Percentiles rank a stretch among this genome's conserved stretches.
Conservation (phyloP, 2,797 vertebrate genomes). For the Megaceryle alcyon region DNA sequence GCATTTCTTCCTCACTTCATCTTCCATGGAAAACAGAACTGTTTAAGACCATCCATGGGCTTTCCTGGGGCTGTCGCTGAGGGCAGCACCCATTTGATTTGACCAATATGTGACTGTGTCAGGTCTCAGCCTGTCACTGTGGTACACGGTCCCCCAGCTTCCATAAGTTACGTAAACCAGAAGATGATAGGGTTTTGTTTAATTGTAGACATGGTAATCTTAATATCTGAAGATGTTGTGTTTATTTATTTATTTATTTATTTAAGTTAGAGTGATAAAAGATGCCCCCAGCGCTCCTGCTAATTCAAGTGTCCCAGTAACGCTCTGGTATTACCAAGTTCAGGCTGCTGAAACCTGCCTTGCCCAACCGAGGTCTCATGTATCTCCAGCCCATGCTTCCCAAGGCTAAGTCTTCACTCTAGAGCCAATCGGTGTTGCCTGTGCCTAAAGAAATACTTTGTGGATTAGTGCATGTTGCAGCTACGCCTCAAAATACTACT, state of each 20-base stretch:
- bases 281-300: neutral
- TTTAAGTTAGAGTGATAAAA: neutral
- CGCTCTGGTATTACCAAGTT: accelerated
- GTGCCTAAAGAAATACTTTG: neutral
- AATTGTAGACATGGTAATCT: accelerated
- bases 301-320: accelerated
- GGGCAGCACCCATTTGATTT: accelerated
- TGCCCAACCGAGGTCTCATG: neutral
- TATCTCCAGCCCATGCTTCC: neutral
- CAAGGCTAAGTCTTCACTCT: neutral
- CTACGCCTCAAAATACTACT: neutral
- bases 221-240: neutral
- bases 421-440: neutral
- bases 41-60: accelerated
- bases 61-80: accelerated
- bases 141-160: neutral
- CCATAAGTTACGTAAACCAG: neutral
- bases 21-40: neutral
- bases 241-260: too few species aligned
- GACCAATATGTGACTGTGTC: neutral
- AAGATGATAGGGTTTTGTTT: accelerated
- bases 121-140: neutral
- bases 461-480: neutral
- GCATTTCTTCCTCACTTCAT: neutral
- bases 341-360: neutral